Evolutionary conservation across 2,113 vertebrate genomes (phyloP).

Genomic region (Neolamprologus caudopunctatus): DNA sequence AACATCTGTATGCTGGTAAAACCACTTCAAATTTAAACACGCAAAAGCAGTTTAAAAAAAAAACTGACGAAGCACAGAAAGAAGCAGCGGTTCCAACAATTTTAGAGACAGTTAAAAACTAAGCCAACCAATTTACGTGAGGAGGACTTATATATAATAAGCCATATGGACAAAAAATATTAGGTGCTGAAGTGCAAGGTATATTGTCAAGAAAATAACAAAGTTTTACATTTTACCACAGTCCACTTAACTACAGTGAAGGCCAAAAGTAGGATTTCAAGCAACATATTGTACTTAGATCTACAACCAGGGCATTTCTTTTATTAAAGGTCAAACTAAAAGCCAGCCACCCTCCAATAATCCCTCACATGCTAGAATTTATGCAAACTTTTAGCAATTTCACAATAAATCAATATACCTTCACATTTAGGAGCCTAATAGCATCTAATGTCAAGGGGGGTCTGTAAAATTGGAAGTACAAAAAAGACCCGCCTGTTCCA

Average conservation of each 20-base stretch:
- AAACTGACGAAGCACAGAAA: background rate
- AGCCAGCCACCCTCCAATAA: background rate
- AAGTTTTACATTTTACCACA: background rate
- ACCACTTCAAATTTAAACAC: background rate
- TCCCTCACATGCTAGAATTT: background rate
- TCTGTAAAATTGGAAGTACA: background rate
- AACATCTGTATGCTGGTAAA: background rate
- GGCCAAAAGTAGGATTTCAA: background rate
- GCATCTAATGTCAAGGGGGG: background rate
- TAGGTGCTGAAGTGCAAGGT: background rate
- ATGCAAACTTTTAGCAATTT: background rate
- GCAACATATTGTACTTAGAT: background rate
- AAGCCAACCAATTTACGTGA: background rate
- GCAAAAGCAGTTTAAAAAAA: background rate
- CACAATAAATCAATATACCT: background rate
- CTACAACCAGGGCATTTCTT: background rate
- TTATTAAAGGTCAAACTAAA: background rate
- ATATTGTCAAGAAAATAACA: background rate
- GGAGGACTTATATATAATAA: background rate
- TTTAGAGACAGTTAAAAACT: background rate
- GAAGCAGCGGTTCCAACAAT: background rate
- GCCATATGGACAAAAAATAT: background rate
- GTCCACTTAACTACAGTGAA: background rate
- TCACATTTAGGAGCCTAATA: background rate
- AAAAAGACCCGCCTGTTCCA: background rate